A percentile compares a stretch with the other conserved stretches of the same genome.
Conservation (phyloP, 2,888 invertebrate genomes). For the Drosophila mimica region DNA sequence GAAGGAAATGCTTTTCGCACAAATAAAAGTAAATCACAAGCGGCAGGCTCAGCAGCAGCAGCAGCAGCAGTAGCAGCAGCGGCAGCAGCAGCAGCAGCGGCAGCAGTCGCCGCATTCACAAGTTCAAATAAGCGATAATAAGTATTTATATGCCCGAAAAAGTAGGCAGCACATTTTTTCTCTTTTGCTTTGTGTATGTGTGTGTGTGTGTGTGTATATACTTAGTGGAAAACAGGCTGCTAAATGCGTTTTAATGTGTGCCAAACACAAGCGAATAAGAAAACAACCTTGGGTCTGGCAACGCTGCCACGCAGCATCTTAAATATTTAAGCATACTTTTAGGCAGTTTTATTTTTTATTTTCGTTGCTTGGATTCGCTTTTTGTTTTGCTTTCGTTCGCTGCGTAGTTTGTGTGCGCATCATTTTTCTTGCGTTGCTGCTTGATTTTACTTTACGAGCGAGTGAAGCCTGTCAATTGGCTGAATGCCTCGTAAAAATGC, state of each 20-base stretch:
- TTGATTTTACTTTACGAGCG: conserved; percentile 77
- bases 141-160: conserved; percentile 75
- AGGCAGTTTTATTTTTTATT: conserved; percentile 42
- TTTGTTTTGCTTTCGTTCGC: conserved; percentile 26
- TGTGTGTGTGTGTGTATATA: conserved; percentile 23
- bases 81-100: conserved; percentile 6
- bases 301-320: conserved; percentile 47
- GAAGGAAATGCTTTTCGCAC: conserved; percentile 49
- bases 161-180: conserved; percentile 37
- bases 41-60: conserved; percentile 18
- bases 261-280: conserved; percentile 22
- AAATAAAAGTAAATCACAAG: conserved; percentile 70
- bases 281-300: conserved; percentile 56
- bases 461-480: conserved; percentile 82
- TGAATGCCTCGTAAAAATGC: conserved; percentile 81
- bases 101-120: conserved; percentile 57
- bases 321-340: conserved; percentile 77
- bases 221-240: conserved; percentile 57
- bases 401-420: conserved; percentile 71
- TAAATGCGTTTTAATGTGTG: conserved; percentile 79
- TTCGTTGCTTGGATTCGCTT: not conserved
- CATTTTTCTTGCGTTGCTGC: conserved; percentile 72
- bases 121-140: conserved; percentile 82
- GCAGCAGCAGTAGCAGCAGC: conserved; percentile 27
- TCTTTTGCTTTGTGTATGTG: conserved; percentile 11